Evolutionary conservation across 1,140 invertebrate species (phyloP).

Genomic region (Leptopilina clavipes): DNA sequence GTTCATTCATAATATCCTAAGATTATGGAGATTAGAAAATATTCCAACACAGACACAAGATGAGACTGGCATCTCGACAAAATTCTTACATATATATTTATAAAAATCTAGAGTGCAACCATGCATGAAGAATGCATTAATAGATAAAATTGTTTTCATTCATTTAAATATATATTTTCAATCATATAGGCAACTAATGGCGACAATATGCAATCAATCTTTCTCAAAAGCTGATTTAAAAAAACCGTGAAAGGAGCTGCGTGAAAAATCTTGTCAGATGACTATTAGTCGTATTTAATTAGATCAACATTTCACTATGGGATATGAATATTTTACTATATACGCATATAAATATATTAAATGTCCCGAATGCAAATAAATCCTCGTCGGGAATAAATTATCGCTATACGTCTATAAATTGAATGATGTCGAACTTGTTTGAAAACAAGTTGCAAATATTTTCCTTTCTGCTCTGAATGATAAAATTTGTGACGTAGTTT

Average conservation of each 20-base stretch:
- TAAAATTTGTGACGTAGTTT: no score
- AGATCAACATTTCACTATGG: neutral
- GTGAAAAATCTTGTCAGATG: slow-evolving; percentile 5
- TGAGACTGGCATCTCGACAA: neutral
- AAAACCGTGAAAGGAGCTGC: neutral
- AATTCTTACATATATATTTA: neutral
- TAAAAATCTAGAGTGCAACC: neutral
- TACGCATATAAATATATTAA: neutral
- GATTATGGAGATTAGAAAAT: neutral
- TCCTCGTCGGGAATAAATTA: no score
- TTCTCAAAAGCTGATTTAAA: neutral
- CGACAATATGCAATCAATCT: neutral
- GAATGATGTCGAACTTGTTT: no score
- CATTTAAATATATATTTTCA: neutral
- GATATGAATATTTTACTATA: neutral
- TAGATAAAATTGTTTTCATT: slow-evolving; percentile 3
- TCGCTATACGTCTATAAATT: no score
- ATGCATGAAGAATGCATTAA: slow-evolving; percentile 8
- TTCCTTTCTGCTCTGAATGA: no score
- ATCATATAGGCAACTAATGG: neutral
- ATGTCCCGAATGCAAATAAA: neutral
- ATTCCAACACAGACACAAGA: slow-evolving; percentile 8
- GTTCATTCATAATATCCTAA: neutral
- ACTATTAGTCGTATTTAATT: slow-evolving; percentile 13
- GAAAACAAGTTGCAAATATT: no score